Evolutionary conservation across 2,888 invertebrate genomes (phyloP).

Genomic region (Steinernema hermaphroditum): DNA sequence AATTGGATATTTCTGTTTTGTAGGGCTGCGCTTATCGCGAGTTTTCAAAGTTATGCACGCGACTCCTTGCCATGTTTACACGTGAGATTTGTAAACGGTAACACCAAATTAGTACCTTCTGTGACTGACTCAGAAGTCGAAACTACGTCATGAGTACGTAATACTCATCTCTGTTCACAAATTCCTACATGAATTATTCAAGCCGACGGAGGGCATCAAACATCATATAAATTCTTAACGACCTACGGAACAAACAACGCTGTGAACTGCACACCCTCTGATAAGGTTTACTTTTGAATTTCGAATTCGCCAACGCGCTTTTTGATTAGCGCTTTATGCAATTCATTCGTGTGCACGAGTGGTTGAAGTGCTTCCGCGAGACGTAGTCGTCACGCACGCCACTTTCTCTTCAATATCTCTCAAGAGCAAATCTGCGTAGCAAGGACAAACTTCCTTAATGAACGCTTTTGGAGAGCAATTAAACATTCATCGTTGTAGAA

Average conservation of each 20-base stretch:
- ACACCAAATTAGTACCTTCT: no score
- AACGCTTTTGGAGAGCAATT: no score
- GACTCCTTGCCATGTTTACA: no score
- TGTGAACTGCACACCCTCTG: not conserved
- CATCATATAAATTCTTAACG: not conserved
- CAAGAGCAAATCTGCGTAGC: not conserved
- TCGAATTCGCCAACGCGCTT: not conserved
- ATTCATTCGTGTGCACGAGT: not conserved
- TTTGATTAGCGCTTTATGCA: not conserved
- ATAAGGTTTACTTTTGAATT: not conserved
- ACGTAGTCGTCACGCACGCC: slow-evolving; percentile 2
- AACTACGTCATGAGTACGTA: no score
- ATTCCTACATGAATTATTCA: not conserved
- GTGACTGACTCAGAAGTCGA: no score
- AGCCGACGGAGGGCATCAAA: not conserved
- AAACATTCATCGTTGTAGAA: no score
- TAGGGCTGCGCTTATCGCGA: no score
- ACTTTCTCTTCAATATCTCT: not conserved
- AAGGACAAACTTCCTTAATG: no score
- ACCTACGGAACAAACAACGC: not conserved
- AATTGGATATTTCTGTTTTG: no score
- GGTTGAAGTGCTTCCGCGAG: not conserved
- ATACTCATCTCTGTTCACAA: no score
- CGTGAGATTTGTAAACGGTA: no score
- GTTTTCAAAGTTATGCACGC: no score